These are phyloP conservation scores for Eurypyga helias DNA, from an alignment of 2,113 vertebrate species.

Conservation along the genomic window DNA sequence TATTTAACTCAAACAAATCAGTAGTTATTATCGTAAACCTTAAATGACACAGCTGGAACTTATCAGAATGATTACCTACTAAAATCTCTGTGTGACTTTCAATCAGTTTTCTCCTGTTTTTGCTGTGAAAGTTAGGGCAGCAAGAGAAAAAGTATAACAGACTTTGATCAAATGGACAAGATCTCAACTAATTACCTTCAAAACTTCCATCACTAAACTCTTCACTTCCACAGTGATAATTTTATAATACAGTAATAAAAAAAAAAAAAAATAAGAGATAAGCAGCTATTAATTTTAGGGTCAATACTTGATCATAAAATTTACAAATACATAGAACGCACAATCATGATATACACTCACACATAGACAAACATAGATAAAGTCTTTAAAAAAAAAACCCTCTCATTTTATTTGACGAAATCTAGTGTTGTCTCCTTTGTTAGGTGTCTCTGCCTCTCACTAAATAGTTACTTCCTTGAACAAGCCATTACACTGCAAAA, in stretches of 20 bases:
- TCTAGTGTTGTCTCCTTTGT: not conserved
- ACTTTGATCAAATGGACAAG: not conserved
- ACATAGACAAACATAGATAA: not conserved
- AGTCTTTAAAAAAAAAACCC: not conserved
- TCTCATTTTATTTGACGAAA: not conserved
- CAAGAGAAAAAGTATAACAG: not conserved
- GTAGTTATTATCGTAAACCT: not conserved
- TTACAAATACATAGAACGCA: not conserved
- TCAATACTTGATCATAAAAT: not conserved
- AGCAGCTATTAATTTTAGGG: not conserved
- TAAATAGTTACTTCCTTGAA: not conserved
- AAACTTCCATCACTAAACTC: not conserved
- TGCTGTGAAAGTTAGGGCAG: not conserved
- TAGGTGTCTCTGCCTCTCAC: not conserved
- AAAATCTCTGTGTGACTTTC: not conserved
- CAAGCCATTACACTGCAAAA: not conserved
- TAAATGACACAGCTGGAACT: not conserved
- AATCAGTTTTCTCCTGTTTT: not conserved
- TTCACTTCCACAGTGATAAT: not conserved
- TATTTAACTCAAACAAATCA: not conserved
- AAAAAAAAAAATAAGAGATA: not conserved
- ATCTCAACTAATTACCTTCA: not conserved
- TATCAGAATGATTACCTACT: not conserved
- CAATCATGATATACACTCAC: not conserved
- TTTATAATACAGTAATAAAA: not conserved